Evolutionary conservation across 2,113 vertebrate genomes (phyloP).

Genomic region (Polypterus senegalus): DNA sequence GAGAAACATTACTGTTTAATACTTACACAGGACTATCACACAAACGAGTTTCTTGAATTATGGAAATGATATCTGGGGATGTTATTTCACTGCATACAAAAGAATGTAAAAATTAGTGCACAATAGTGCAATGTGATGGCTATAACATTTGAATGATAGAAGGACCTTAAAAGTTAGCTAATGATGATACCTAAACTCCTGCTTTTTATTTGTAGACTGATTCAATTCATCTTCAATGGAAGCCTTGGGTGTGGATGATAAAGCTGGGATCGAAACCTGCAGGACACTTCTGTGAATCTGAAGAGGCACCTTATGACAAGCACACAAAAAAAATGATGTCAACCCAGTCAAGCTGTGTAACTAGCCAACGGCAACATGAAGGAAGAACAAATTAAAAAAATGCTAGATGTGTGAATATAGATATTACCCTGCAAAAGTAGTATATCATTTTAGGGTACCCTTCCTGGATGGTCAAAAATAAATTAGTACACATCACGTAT

Average conservation of each 20-base stretch:
- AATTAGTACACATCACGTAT: too few species aligned
- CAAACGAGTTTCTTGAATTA: conserved; percentile 29
- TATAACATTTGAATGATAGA: too few species aligned
- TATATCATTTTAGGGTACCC: too few species aligned
- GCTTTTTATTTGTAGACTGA: conserved; percentile 15
- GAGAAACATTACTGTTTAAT: background rate
- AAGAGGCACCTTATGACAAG: conserved; percentile 1
- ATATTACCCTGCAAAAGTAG: too few species aligned
- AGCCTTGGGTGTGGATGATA: conserved; percentile 27
- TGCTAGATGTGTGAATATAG: too few species aligned
- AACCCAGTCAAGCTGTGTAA: background rate
- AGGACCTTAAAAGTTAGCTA: too few species aligned
- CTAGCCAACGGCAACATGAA: too few species aligned
- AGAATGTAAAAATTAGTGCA: background rate
- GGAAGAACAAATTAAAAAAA: too few species aligned
- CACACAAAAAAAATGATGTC: background rate
- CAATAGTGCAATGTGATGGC: background rate
- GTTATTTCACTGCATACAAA: conserved; percentile 43
- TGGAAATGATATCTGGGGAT: conserved; percentile 22
- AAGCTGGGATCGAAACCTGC: conserved; percentile 48
- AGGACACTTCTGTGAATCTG: conserved; percentile 49
- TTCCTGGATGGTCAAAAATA: too few species aligned
- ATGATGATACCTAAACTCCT: conserved; percentile 9
- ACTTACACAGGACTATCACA: conserved; percentile 52
- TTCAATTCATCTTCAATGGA: conserved; percentile 31